Base-by-base conservation (phyloP, 2,113 vertebrate species). In the Sialia sialis region DNA sequence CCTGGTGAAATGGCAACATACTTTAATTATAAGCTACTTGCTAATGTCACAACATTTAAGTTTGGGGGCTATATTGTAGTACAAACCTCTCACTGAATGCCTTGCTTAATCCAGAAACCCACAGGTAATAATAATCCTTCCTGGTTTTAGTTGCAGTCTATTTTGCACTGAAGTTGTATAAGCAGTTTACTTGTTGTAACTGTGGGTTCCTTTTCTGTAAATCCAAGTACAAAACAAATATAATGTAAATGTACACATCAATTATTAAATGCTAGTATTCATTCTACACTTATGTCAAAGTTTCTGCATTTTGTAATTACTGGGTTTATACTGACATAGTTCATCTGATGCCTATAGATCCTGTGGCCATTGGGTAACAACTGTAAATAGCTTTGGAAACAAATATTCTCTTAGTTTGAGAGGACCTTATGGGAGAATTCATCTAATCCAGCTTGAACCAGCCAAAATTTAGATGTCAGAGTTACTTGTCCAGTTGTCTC, bases 21-120 rank as follows among this genome's bases (percentile, higher is more conserved):
- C 96, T 98, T 97, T 98, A 98, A 98, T 98, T 98, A 98, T 96
- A 97, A 97, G 92, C 96, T 96, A 97, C 97, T 97, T 98, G 94
- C 96, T 98, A 98, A 98, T 98, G 98, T 98, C 98, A 97, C 91
- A 97, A 96, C 97, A 97, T 98, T 98, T 98, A 95, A 96, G 89
- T 95, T 94, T 96, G 76, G 70, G 83, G 87, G 85, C 88, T 96
- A 92, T 70, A 93, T 85, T 95, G 95, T 96, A 88, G 69, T 87
- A 78, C 54, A 90, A 96, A 94, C 74, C 75, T 72, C 78, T 92
- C 26, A 13, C 69, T 32, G 39, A 84, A 92, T 51, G 75, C 74
- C 48, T 95, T 80, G 68, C 79, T 92, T 87, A 89, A 96, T 94
- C 58, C 76, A 78, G 48, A 96, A 94, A 58, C 67, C 52, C 80